Percentiles rank a stretch among this genome's conserved stretches.
Conservation (phyloP, 2,888 invertebrate species). For the Oscheius sp. region DNA sequence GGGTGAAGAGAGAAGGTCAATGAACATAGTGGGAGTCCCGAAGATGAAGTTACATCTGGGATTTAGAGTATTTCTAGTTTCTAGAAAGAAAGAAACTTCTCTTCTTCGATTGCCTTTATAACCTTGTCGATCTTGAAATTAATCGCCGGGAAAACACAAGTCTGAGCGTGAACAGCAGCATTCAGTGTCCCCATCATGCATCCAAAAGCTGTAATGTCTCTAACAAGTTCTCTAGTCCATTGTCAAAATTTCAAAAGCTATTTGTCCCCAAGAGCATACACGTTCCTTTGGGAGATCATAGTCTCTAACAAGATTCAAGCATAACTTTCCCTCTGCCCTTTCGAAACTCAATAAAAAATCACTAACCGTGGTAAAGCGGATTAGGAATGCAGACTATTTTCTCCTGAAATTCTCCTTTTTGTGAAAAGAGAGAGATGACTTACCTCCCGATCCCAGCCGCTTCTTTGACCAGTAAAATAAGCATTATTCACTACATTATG, state of each 20-base stretch:
- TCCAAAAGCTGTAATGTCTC: too few species aligned
- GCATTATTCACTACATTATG: constrained; percentile 82
- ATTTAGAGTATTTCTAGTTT: neutral
- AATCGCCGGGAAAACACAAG: constrained; percentile 72
- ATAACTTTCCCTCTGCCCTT: constrained; percentile 70
- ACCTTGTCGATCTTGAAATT: constrained; percentile 76
- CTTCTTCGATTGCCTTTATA: constrained; percentile 77
- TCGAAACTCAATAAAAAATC: constrained; percentile 82
- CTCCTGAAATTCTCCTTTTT: neutral
- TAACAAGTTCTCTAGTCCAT: neutral
- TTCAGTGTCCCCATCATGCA: constrained; percentile 77
- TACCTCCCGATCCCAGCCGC: constrained; percentile 62
- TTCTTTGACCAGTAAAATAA: constrained; percentile 76
- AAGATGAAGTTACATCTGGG: constrained; percentile 72
- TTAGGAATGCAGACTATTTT: constrained; percentile 61
- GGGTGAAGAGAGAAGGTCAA: constrained; percentile 72
- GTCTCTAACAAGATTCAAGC: too few species aligned
- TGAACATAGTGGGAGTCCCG: constrained; percentile 74
- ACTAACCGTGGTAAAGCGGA: too few species aligned
- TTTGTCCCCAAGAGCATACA: too few species aligned
- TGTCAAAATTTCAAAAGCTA: too few species aligned
- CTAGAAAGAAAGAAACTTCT: constrained; percentile 74
- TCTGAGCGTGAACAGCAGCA: constrained; percentile 74
- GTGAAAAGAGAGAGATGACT: constrained; percentile 32
- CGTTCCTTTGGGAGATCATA: too few species aligned